A percentile compares a stretch with the other conserved stretches of the same genome.
Evolutionary conservation across 2,888 invertebrate genomes (phyloP).

Genomic region (Horisme vitalbata): DNA sequence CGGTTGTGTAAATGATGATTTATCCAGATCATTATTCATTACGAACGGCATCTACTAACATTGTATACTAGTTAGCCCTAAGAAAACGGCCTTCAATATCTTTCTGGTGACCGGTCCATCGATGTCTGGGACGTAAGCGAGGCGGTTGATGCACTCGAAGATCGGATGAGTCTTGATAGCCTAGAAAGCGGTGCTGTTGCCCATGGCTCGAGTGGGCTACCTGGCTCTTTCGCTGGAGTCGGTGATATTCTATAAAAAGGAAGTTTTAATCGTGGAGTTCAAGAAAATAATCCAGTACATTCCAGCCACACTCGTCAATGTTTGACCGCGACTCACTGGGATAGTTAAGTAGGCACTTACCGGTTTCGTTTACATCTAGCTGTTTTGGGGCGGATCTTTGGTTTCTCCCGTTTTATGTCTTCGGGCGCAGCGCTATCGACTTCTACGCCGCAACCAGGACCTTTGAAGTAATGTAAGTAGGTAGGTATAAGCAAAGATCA

Average conservation of each 20-base stretch:
- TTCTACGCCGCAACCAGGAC: slow-evolving; percentile 65
- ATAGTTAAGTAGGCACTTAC: slow-evolving; percentile 44
- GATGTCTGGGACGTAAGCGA: slow-evolving; percentile 58
- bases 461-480: slow-evolving; percentile 45
- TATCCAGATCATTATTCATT: no score
- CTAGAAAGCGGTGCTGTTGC: slow-evolving; percentile 70
- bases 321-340: no score
- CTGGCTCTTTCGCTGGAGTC: slow-evolving; percentile 48
- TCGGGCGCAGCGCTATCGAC: slow-evolving; percentile 61
- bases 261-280: no score
- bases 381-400: slow-evolving; percentile 61
- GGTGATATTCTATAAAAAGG: slow-evolving; percentile 60
- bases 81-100: slow-evolving; percentile 49
- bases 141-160: slow-evolving; percentile 60
- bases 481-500: no score
- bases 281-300: no score
- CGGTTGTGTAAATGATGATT: no score
- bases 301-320: no score
- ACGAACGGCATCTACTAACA: no score
- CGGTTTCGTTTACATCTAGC: slow-evolving; percentile 62
- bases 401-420: slow-evolving; percentile 41
- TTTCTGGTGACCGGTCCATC: slow-evolving; percentile 46
- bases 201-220: slow-evolving; percentile 72
- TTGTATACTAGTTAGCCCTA: no score
- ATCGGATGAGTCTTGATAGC: slow-evolving; percentile 63